Conservation (phyloP, 2,113 vertebrate genomes). For the Aspiorhynchus laticeps region DNA sequence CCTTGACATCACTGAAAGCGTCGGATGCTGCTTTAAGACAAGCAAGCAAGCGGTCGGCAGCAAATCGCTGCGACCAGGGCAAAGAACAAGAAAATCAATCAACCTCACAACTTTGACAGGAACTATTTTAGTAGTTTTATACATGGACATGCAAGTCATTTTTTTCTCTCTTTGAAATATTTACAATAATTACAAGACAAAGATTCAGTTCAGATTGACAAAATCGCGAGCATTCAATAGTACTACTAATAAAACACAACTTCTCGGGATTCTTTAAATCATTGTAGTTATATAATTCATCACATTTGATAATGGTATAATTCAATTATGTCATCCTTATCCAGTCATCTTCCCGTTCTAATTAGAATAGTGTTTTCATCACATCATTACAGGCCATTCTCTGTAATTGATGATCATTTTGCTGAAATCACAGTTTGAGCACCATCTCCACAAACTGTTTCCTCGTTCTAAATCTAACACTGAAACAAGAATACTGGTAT, state of each 20-base stretch:
- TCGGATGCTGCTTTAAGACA: neutral
- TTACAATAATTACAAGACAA: constrained; percentile 85
- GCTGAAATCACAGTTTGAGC: constrained; percentile 35
- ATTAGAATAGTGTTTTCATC: constrained; percentile 56
- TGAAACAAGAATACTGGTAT: constrained; percentile 54
- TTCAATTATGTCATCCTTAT: constrained; percentile 62
- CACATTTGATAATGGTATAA: constrained; percentile 57
- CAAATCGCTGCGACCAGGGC: constrained; percentile 50
- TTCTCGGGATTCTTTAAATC: constrained; percentile 69
- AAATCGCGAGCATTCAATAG: constrained; percentile 80
- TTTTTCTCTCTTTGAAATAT: constrained; percentile 80
- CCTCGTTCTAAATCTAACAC: constrained; percentile 60
- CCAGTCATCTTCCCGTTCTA: constrained; percentile 67
- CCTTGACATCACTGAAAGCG: neutral
- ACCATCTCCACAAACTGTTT: constrained; percentile 48
- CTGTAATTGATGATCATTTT: constrained; percentile 23
- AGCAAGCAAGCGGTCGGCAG: neutral
- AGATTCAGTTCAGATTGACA: constrained; percentile 79
- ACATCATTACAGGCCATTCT: constrained; percentile 21
- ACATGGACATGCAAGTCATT: constrained; percentile 84
- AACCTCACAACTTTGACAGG: constrained; percentile 75
- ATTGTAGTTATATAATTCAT: constrained; percentile 66
- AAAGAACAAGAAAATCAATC: constrained; percentile 57
- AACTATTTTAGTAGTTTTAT: constrained; percentile 79
- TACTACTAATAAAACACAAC: constrained; percentile 76